Evolutionary conservation across 2,113 vertebrate genomes (phyloP).

Genomic region (Melospiza georgiana): DNA sequence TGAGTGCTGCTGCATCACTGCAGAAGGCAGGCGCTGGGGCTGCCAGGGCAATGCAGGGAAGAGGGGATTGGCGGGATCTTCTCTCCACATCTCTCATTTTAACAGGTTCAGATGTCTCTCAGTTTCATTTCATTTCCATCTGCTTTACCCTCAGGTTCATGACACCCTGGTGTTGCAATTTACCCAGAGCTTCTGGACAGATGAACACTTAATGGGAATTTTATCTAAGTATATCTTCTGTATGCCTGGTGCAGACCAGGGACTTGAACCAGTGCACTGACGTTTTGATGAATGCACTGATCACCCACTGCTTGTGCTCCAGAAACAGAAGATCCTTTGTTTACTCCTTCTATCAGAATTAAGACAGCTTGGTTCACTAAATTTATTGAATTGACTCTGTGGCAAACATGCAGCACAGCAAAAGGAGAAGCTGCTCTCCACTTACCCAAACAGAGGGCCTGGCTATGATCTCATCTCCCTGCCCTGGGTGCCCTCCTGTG

Average conservation of each 20-base stretch:
- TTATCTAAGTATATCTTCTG: background rate
- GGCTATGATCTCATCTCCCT: background rate
- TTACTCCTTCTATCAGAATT: background rate
- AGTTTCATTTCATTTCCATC: background rate
- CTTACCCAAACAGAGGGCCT: background rate
- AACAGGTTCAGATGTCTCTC: background rate
- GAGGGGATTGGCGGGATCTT: background rate
- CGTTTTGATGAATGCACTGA: background rate
- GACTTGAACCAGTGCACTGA: background rate
- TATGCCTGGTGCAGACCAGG: background rate
- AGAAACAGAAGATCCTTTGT: background rate
- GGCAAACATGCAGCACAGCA: background rate
- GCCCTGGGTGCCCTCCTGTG: background rate
- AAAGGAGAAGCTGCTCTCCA: background rate
- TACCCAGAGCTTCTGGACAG: background rate
- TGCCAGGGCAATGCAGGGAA: background rate
- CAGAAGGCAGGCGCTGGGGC: background rate
- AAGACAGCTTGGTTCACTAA: background rate
- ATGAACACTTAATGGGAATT: background rate
- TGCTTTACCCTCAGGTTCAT: background rate
- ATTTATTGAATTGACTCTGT: background rate
- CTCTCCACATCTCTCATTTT: background rate
- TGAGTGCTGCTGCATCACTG: background rate
- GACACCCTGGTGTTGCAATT: background rate
- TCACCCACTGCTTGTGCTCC: background rate